Evolutionary conservation across 64 coral and sea anemone genomes (phyloP), one percentile per base, ranked within the genome.

Genomic region (Platygyra sinensis): DNA sequence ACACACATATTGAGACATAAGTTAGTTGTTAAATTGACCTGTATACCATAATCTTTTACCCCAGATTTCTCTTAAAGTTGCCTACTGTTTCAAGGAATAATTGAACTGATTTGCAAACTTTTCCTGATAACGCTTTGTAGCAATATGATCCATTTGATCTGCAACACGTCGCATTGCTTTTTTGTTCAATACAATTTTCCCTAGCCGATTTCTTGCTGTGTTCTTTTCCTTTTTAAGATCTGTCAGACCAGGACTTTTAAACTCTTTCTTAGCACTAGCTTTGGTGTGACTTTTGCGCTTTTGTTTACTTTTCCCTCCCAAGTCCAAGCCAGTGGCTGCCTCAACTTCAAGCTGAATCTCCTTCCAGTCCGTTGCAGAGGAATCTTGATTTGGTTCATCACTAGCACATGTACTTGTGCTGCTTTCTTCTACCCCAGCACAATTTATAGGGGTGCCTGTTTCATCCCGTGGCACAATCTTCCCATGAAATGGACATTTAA

Each of bases 401-500:
- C 31, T 82, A 49, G 36, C 14, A 17, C 31, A 17, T 20, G 60
- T 39, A 27, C 52, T 51, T 30, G 60, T 39, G 25, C 72, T 36
- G n/a, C 22, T 72, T 57, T 78, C 61, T 24, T 52, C 75, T 82
- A 55, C 27, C 46, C 17, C 46, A 55, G 5, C 59, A 19, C 15
- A 10, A 63, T 71, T 46, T 36, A 86, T 22, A 52, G 88, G 97
- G 13, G 50, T 90, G 7, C 97, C 97, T n/a, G 76, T 90, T 76
- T 93, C 97, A 83, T 99, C 94, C 74, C 97, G 91, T 51, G 97
- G 65, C 27, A 99, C 88, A 36, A 99, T 94, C 36, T 90, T 86
- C 1, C 97, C 97, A 85, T 99, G 97, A 75, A 99, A 96, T 16
- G 97, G 97, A 74, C 97, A 99, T 80, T 99, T 99, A 10, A 89